phyloP scores from a whole-genome alignment of 2,797 vertebrate species.

The Taenioides sp. region DNA sequence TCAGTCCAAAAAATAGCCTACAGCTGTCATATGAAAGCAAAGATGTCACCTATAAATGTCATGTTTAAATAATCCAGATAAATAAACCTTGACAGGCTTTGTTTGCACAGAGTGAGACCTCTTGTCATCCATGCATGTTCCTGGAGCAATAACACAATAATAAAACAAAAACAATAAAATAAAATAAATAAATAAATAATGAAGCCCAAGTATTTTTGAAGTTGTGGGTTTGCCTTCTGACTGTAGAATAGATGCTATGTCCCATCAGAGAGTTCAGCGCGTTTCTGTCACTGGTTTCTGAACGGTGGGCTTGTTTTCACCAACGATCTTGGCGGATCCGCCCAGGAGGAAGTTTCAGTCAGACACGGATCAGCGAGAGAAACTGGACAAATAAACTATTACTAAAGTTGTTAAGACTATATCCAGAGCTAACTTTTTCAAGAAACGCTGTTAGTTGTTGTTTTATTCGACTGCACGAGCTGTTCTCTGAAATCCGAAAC shows the following conservation, averaged over 20 bases:
- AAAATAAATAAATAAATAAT: neutral
- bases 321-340: conserved; percentile 62
- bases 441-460: neutral
- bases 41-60: neutral
- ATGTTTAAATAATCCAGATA: neutral
- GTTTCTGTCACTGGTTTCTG: conserved; percentile 2
- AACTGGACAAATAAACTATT: neutral
- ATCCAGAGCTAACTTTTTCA: neutral
- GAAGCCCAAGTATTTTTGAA: too few species aligned
- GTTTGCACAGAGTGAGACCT: conserved; percentile 21
- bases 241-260: neutral
- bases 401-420: neutral
- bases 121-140: neutral
- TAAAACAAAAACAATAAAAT: neutral
- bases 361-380: conserved; percentile 14
- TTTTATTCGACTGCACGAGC: neutral
- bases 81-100: neutral
- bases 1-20: neutral
- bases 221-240: neutral
- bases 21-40: neutral
- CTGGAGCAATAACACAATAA: too few species aligned
- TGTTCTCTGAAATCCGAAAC: neutral
- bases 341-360: conserved; percentile 78
- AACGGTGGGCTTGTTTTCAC: conserved; percentile 46
- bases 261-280: neutral